Evolutionary conservation across 2,888 invertebrate genomes (phyloP), one percentile per base, ranked within the genome.

Genomic region (Beris chalybata): DNA sequence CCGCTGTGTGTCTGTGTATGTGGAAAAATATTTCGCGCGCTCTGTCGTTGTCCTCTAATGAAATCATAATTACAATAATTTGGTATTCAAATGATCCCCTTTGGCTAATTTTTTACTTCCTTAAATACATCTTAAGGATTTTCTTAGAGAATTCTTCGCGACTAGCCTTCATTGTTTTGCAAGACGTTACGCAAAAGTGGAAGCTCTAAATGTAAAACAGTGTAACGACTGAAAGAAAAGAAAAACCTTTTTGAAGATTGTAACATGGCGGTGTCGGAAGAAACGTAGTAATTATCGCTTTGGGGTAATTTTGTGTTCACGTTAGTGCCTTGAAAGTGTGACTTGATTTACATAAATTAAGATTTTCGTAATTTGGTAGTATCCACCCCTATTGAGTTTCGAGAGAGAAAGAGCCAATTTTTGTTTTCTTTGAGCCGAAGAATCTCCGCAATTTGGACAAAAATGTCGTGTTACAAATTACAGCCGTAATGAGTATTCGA

Each of bases 11-110:
- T 15, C 9, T 43, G n/a, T n/a, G 52, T 15, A 52, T 22, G 52
- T 22, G 52, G 29, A 52, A 58, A 58, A 22, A 29, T 47, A 56
- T 32, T 47, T 47, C 65, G 15, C 48, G 56, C 43, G 31, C 56
- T 65, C 56, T 38, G 61, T 66, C 61, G 61, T 61, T 56, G 50
- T 63, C 30, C 53, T 58, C 58, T 67, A 67, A 67, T 67, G 64
- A 67, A 67, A 67, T 67, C 64, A 67, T 67, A 67, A 67, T 67
- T 64, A 64, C 64, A 67, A 64, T 67, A 64, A 67, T 67, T 67
- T 67, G 58, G 64, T 67, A 67, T 67, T 67, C 67, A 67, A 67
- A 67, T 67, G 64, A 67, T 64, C 57, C 67, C 67, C 67, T 67
- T 64, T 53, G 67, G 67, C 67, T 30, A 58, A 55, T 67, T 67